A percentile compares a stretch with the other conserved stretches of the same genome.
These are phyloP conservation scores for Nomada ruficornis DNA, from an alignment of 2,888 invertebrate genomes.

Conservation along the genomic window DNA sequence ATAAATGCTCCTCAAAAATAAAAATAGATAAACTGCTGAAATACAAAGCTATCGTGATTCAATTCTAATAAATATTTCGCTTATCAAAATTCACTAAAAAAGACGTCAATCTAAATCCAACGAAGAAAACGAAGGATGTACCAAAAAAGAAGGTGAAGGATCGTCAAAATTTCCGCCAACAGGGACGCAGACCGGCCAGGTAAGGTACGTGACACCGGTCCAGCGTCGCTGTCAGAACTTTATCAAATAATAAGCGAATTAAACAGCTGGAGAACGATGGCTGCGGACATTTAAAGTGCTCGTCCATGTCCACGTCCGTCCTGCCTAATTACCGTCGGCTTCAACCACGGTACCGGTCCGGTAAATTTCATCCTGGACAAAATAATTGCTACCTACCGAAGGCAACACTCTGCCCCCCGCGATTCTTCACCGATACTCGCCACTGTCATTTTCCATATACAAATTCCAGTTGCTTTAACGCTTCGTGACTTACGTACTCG, in stretches of 20 bases:
- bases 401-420: neutral
- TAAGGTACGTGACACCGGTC: slow-evolving; percentile 41
- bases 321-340: slow-evolving; percentile 77
- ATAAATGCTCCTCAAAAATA: too few species aligned
- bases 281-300: slow-evolving; percentile 81
- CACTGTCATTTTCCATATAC: neutral
- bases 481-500: neutral
- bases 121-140: neutral
- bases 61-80: too few species aligned
- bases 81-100: too few species aligned
- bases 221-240: slow-evolving; percentile 58
- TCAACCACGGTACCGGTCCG: slow-evolving; percentile 59
- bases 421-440: slow-evolving; percentile 10
- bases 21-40: too few species aligned
- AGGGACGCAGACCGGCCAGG: slow-evolving; percentile 6
- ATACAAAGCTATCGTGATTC: too few species aligned
- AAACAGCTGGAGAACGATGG: slow-evolving; percentile 66
- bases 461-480: neutral
- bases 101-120: too few species aligned
- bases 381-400: slow-evolving; percentile 50
- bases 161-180: neutral
- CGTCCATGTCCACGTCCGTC: slow-evolving; percentile 80
- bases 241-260: slow-evolving; percentile 79
- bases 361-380: slow-evolving; percentile 58
- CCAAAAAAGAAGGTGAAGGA: neutral